Evolutionary conservation across 2,113 vertebrate species (phyloP).

Genomic region (Zootoca vivipara): DNA sequence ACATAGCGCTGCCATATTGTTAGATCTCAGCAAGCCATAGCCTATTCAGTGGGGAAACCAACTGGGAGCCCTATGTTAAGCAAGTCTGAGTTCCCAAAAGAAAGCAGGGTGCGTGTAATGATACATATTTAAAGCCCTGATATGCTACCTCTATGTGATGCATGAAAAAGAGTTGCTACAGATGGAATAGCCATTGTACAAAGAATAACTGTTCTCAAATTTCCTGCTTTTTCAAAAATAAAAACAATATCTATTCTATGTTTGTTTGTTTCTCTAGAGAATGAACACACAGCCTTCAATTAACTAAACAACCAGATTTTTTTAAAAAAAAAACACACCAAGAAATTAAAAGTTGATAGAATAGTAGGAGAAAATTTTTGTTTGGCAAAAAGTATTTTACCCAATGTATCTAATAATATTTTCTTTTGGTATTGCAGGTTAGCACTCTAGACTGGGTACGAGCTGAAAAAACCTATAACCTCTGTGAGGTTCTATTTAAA

Average conservation of each 20-base stretch:
- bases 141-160: neutral
- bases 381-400: neutral
- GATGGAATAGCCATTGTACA: neutral
- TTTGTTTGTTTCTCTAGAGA: neutral
- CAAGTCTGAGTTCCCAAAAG: neutral
- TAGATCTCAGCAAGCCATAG: neutral
- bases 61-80: neutral
- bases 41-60: neutral
- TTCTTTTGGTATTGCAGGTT: conserved; percentile 77
- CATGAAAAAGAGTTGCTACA: neutral
- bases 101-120: neutral
- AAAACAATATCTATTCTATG: neutral
- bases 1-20: neutral
- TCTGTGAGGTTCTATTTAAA: conserved; percentile 97
- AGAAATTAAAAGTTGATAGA: neutral
- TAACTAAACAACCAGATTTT: neutral
- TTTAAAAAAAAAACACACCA: neutral
- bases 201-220: neutral
- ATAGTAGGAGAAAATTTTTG: neutral
- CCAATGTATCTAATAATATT: neutral
- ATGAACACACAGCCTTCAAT: neutral
- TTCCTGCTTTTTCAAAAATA: neutral
- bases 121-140: neutral
- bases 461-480: conserved; percentile 90
- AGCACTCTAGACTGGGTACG: conserved; percentile 86